phyloP scores from a whole-genome alignment of 2,113 vertebrate genomes.

The Cettia cetti region DNA sequence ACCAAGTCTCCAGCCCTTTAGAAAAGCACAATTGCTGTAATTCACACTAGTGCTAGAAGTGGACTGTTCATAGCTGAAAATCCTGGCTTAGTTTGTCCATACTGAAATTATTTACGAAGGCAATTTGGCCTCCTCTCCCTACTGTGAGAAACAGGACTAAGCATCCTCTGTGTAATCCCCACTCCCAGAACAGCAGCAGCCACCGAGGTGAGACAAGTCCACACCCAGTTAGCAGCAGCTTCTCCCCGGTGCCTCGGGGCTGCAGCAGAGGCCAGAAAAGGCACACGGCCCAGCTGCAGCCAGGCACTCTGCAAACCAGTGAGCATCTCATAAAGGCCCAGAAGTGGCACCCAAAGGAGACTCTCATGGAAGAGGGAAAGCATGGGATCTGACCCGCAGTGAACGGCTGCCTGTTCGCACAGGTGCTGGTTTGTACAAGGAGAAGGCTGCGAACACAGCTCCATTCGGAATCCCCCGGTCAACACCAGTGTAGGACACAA shows the following conservation, averaged over 20 bases:
- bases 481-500: accelerated
- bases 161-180: accelerated
- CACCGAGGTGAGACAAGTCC: not conserved
- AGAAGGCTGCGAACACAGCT: not conserved
- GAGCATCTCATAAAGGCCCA: accelerated
- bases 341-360: not conserved
- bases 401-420: not conserved
- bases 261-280: not conserved
- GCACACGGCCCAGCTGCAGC: not conserved
- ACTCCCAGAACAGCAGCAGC: accelerated
- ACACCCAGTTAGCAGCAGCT: accelerated
- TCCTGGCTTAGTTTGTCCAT: not conserved
- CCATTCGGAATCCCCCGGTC: not conserved
- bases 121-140: not conserved
- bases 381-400: not conserved
- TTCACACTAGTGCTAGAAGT: not conserved
- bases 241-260: not conserved
- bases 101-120: not conserved
- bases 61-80: not conserved
- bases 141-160: not conserved
- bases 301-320: not conserved
- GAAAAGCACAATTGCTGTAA: not conserved
- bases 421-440: not conserved
- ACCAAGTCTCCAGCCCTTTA: not conserved
- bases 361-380: not conserved